Evolutionary conservation across 2,113 vertebrate genomes (phyloP).

Genomic region (Cricetomys ansorgei): DNA sequence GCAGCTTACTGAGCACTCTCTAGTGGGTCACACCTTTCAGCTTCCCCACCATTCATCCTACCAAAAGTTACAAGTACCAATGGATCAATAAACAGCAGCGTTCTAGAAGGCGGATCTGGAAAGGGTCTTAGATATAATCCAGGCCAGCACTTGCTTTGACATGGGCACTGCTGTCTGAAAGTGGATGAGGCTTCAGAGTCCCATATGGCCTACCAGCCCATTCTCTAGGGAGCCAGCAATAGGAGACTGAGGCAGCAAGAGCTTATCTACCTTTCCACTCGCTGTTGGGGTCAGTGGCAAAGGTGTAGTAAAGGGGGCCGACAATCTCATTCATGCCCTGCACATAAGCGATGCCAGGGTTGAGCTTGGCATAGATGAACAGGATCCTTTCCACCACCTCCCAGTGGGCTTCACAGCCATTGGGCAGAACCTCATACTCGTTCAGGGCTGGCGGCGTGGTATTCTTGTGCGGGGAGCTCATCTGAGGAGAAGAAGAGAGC

Average conservation of each 20-base stretch:
- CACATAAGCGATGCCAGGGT: constrained; percentile 97
- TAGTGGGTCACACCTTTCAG: neutral
- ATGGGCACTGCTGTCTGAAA: neutral
- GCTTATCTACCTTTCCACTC: constrained; percentile 94
- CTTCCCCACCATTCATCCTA: neutral
- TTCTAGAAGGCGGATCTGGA: neutral
- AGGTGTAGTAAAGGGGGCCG: constrained; percentile 98
- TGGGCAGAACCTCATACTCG: constrained; percentile 94
- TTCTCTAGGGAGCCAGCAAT: neutral
- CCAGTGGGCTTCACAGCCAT: constrained; percentile 97
- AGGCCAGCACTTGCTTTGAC: neutral
- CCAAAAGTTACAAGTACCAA: neutral
- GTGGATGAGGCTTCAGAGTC: neutral
- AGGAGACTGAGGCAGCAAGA: accelerated
- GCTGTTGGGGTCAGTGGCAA: constrained; percentile 95
- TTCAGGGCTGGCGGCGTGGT: constrained; percentile 89
- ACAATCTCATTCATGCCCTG: constrained; percentile 99
- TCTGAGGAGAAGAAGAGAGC: constrained; percentile 84
- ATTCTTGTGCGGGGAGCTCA: constrained; percentile 94
- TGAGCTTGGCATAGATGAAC: constrained; percentile 99
- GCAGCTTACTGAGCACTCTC: too few relatives aligned
- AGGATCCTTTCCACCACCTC: constrained; percentile 98
- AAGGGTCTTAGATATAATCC: neutral
- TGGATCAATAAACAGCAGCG: neutral
- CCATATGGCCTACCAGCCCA: accelerated